These are phyloP conservation scores for Pangasianodon gigas DNA, from an alignment of 2,113 vertebrate genomes.

Conservation along the genomic window DNA sequence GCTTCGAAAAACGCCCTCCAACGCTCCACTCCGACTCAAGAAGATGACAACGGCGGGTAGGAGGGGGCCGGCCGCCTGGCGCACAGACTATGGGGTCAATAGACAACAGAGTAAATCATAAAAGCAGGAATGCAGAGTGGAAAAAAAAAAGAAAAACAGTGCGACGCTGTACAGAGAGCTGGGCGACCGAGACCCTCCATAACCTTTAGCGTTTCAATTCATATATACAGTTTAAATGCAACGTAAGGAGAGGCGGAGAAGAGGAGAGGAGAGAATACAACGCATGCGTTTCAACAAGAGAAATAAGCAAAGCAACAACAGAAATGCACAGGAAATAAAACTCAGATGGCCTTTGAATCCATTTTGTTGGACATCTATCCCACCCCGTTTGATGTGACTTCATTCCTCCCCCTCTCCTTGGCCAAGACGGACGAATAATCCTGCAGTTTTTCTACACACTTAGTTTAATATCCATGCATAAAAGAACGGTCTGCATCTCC, in stretches of 20 bases:
- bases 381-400: slow-evolving; percentile 49
- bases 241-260: slow-evolving; percentile 11
- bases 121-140: neutral
- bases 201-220: slow-evolving; percentile 12
- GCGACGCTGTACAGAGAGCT: slow-evolving; percentile 4
- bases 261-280: slow-evolving; percentile 30
- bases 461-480: slow-evolving; percentile 77
- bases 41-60: slow-evolving; percentile 15
- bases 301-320: neutral
- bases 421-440: slow-evolving; percentile 67
- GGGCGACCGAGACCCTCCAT: slow-evolving; percentile 20
- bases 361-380: slow-evolving; percentile 18
- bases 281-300: slow-evolving; percentile 38
- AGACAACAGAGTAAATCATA: slow-evolving; percentile 17
- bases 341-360: slow-evolving; percentile 28
- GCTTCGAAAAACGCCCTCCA: slow-evolving; percentile 28
- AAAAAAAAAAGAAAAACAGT: slow-evolving; percentile 26
- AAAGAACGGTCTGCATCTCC: slow-evolving; percentile 69
- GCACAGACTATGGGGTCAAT: slow-evolving; percentile 2
- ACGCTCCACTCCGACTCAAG: slow-evolving; percentile 26
- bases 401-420: slow-evolving; percentile 66
- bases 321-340: slow-evolving; percentile 29
- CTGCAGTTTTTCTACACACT: slow-evolving; percentile 75
- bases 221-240: slow-evolving; percentile 50
- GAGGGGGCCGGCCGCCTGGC: slow-evolving; percentile 30